phyloP scores from a whole-genome alignment of 2,888 invertebrate genomes.

The Cheilosia vulpina region DNA sequence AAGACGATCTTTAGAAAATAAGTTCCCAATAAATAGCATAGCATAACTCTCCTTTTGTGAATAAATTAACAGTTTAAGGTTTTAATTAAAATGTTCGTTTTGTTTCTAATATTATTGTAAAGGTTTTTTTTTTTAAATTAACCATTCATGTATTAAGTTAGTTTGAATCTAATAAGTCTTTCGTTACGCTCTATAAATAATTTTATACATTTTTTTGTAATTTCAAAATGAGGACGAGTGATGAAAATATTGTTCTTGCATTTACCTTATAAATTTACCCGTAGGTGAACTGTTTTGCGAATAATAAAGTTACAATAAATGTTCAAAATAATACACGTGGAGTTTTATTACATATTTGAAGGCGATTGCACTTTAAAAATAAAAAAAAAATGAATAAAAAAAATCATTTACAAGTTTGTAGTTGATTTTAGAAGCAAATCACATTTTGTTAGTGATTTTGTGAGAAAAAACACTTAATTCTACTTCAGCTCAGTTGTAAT shows the following conservation, averaged over 20 bases:
- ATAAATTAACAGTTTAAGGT: background rate
- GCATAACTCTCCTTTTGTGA: background rate
- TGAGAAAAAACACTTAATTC: constrained; percentile 30
- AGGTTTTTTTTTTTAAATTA: background rate
- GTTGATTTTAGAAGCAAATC: too few relatives aligned
- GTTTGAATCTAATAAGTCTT: background rate
- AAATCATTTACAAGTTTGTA: too few relatives aligned
- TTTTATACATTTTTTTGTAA: background rate
- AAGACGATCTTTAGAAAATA: constrained; percentile 8
- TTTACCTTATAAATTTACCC: background rate
- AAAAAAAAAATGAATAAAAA: too few relatives aligned
- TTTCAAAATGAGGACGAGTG: background rate
- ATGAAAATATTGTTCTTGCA: background rate
- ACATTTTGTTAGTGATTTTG: too few relatives aligned
- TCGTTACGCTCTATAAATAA: background rate
- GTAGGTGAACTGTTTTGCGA: background rate
- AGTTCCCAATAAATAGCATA: background rate
- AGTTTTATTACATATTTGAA: too few relatives aligned
- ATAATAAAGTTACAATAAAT: background rate
- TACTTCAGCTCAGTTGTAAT: constrained; percentile 91
- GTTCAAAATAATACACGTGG: background rate
- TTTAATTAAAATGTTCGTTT: background rate
- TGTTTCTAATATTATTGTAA: background rate
- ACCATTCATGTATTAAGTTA: background rate
- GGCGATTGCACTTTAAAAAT: too few relatives aligned